Evolutionary conservation across 2,113 vertebrate species (phyloP).

Genomic region (Bubo bubo): DNA sequence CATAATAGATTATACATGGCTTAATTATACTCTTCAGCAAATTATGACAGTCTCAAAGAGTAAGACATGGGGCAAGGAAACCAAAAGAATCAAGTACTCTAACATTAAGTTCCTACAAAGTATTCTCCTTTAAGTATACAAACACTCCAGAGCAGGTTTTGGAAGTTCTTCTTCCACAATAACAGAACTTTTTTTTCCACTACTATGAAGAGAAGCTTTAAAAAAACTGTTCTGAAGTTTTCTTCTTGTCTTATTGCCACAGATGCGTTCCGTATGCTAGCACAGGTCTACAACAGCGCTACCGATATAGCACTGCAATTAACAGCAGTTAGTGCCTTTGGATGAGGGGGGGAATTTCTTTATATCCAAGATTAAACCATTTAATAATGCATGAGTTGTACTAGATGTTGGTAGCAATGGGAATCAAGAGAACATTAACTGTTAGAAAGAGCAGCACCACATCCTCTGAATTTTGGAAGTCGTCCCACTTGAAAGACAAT

Average conservation of each 20-base stretch:
- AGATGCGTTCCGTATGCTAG: background rate
- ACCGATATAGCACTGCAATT: background rate
- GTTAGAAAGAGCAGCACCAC: background rate
- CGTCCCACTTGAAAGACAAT: background rate
- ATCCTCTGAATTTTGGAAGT: background rate
- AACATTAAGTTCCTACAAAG: background rate
- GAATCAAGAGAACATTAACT: background rate
- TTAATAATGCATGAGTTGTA: background rate
- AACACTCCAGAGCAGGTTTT: background rate
- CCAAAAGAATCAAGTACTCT: background rate
- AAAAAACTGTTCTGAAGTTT: background rate
- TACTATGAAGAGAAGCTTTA: background rate
- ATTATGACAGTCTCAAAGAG: background rate
- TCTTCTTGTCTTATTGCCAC: background rate
- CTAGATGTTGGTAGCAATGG: background rate
- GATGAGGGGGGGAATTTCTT: background rate
- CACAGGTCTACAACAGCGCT: background rate
- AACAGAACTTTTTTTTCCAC: background rate
- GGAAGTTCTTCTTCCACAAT: background rate
- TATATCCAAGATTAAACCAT: background rate
- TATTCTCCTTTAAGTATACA: background rate
- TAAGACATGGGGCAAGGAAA: background rate
- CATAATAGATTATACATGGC: background rate
- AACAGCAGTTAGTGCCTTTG: background rate
- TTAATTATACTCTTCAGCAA: background rate